Percentiles rank a stretch among this genome's conserved stretches.
Conservation (phyloP, 2,113 vertebrate species). For the Lates calcarifer region DNA sequence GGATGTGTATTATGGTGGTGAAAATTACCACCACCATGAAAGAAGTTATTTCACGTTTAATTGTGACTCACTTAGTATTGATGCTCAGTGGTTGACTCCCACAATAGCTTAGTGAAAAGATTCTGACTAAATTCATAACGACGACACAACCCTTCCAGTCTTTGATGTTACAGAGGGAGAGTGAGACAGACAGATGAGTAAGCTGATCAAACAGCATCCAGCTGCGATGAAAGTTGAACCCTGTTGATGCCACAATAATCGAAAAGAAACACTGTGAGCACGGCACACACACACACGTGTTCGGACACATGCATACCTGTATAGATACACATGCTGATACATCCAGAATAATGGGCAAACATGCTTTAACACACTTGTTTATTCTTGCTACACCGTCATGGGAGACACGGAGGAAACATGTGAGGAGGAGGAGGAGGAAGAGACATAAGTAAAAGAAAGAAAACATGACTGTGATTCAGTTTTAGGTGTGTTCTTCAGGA, state of each 20-base stretch:
- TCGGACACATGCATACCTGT: background rate
- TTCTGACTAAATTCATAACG: background rate
- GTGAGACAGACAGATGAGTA: conserved; percentile 41
- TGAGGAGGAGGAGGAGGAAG: background rate
- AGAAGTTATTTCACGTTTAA: background rate
- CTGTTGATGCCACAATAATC: conserved; percentile 31
- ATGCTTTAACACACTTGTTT: background rate
- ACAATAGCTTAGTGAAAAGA: background rate
- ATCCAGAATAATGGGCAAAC: background rate
- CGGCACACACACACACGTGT: background rate
- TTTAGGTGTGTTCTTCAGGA: background rate
- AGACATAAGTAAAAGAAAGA: background rate
- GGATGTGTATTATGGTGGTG: background rate
- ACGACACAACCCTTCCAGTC: background rate
- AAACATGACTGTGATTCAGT: conserved; percentile 1
- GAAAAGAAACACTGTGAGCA: conserved; percentile 31
- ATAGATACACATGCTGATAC: background rate
- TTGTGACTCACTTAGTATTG: background rate
- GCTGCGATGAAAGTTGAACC: conserved; percentile 63
- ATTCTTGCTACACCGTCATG: background rate
- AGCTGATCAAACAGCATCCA: conserved; percentile 61
- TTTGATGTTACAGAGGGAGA: conserved; percentile 51
- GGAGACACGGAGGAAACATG: background rate
- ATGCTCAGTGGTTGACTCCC: background rate
- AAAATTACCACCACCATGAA: background rate